A percentile compares a stretch with the other conserved stretches of the same genome.
phyloP scores from a whole-genome alignment of 2,113 vertebrate species.

The Gasterosteus nipponicus region DNA sequence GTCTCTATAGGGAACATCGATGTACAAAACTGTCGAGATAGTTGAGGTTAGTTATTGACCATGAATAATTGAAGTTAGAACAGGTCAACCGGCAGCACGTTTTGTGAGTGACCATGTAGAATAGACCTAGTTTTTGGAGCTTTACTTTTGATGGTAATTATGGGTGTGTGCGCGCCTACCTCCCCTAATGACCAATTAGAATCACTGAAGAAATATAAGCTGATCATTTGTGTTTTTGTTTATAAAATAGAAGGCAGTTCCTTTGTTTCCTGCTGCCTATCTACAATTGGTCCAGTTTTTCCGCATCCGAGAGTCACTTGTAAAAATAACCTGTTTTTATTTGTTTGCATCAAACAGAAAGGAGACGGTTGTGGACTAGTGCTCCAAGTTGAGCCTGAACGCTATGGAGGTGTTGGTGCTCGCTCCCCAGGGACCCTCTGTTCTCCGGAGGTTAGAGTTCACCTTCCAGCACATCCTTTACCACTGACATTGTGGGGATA shows the following conservation, averaged over 20 bases:
- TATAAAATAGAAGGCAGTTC: too few relatives aligned
- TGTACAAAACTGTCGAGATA: not conserved
- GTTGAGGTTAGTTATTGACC: not conserved
- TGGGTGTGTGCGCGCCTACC: too few relatives aligned
- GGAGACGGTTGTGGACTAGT: too few relatives aligned
- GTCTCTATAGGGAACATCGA: not conserved
- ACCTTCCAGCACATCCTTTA: slow-evolving; percentile 32
- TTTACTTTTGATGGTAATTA: not conserved
- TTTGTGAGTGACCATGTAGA: not conserved
- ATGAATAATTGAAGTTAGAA: not conserved
- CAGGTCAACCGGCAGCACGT: not conserved
- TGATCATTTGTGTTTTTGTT: too few relatives aligned
- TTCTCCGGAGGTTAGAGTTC: slow-evolving; percentile 46
- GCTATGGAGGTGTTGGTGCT: slow-evolving; percentile 3
- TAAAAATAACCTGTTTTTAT: too few relatives aligned
- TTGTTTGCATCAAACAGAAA: too few relatives aligned
- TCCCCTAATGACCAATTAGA: too few relatives aligned
- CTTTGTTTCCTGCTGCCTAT: too few relatives aligned
- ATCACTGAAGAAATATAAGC: too few relatives aligned
- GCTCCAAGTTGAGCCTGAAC: not conserved
- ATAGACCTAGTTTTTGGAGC: not conserved
- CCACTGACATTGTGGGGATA: slow-evolving; percentile 47
- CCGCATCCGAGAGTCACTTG: too few relatives aligned
- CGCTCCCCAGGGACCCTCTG: slow-evolving; percentile 8
- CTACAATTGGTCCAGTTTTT: too few relatives aligned